phyloP scores from a whole-genome alignment of 1,140 invertebrate species.

The Musca vetustissima region DNA sequence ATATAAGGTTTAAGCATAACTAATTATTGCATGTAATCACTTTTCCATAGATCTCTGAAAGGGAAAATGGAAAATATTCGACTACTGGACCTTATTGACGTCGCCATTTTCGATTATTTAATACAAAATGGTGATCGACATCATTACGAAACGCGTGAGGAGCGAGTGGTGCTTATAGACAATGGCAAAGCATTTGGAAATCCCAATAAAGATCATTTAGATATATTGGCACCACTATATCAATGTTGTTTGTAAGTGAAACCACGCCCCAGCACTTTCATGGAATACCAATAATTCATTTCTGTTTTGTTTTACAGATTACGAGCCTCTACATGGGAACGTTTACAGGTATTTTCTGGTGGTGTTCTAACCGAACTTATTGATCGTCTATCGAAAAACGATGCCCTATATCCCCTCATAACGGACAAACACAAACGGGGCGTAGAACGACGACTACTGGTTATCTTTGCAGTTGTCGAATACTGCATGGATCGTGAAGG shows the following conservation, averaged over 20 bases:
- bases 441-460: constrained; percentile 75
- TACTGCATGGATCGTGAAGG: constrained; percentile 66
- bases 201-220: constrained; percentile 77
- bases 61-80: constrained; percentile 61
- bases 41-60: constrained; percentile 57
- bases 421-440: constrained; percentile 74
- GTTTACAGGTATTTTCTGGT: constrained; percentile 69
- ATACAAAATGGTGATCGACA: constrained; percentile 94
- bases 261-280: too few relatives aligned
- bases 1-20: too few relatives aligned
- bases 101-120: constrained; percentile 88
- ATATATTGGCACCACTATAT: constrained; percentile 86
- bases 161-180: constrained; percentile 80
- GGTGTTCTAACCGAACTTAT: constrained; percentile 63
- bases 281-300: constrained; percentile 31
- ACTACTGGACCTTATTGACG: constrained; percentile 84
- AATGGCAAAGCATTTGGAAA: constrained; percentile 94
- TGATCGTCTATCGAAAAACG: constrained; percentile 55
- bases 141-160: constrained; percentile 82
- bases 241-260: constrained; percentile 84
- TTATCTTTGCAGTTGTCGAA: constrained; percentile 73
- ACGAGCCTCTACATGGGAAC: constrained; percentile 68
- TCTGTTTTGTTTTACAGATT: constrained; percentile 63
- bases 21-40: background rate
- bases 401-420: constrained; percentile 64